Base-by-base conservation (phyloP, 2,888 invertebrate genomes). In the Bugula neritina region DNA sequence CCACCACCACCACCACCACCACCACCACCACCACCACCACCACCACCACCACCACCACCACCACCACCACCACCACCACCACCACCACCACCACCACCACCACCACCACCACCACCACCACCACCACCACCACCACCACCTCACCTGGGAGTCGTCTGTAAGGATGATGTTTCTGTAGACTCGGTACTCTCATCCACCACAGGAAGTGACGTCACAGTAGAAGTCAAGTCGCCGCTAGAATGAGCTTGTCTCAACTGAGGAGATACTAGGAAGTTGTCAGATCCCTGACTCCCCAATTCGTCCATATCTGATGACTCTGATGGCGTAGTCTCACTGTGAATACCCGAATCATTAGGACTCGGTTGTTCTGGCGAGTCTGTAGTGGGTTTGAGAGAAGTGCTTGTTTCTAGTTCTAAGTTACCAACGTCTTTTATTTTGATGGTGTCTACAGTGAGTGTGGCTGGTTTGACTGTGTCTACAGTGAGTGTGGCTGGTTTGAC, bases 311-410 rank as follows among this genome's bases (percentile, higher is more conserved):
- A 43, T 57, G 13, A 25, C 31, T 63, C 63, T 1, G 63, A 63
- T 2, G 31, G 5, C 2, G 63, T 31, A 13, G 3, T 25, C 27
- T 63, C 63, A 63, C 63, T 63, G 31, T 63, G 63, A 31, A 63
- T 63, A 13, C 63, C 63, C 1, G 63, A 63, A 27, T 63, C 63
- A 63, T 63, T 63, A 2, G 63, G 63, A 34, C 63, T 63, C 34
- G 29, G 63, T n/a, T 63, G 63, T 31, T 27, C 63, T 17, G 27
- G 31, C 5, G 63, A 2, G 1, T 3, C n/a, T 5, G 17, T 43
- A 43, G 43, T 10, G 17, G 63, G n/a, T 10, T 63, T 27, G 27
- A 10, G 21, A 31, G 34, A 25, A 13, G 63, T 13, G 31, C 5
- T 31, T 5, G 63, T 25, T 27, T 63, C 63, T 10, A 31, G 17